Evolutionary conservation across 2,113 vertebrate species (phyloP).

Genomic region (Marcusenius ussheri): DNA sequence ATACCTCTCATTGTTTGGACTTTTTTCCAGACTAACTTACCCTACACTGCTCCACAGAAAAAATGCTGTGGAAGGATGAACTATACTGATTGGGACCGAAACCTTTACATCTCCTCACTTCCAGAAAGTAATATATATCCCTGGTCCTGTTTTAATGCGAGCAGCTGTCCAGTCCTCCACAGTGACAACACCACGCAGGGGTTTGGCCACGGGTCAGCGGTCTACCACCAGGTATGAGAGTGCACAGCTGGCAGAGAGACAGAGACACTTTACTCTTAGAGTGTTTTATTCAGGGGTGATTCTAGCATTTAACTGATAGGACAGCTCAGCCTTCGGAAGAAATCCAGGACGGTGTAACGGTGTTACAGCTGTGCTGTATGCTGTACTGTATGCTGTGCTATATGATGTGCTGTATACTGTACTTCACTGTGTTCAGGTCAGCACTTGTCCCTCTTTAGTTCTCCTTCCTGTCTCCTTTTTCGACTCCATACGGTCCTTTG

Average conservation of each 20-base stretch:
- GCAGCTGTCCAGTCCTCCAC: conserved; percentile 30
- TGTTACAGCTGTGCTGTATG: too few species aligned
- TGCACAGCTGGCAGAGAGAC: neutral
- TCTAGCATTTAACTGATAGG: neutral
- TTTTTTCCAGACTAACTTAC: neutral
- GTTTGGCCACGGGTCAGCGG: conserved; percentile 28
- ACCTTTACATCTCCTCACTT: conserved; percentile 34
- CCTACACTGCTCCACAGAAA: conserved; percentile 32
- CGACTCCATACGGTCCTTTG: neutral
- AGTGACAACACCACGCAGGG: fast-evolving
- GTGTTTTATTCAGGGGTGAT: neutral
- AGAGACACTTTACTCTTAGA: neutral
- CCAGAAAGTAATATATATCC: conserved; percentile 36
- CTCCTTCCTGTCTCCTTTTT: neutral
- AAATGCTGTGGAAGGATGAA: conserved; percentile 47
- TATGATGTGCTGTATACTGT: too few species aligned
- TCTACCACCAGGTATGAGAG: conserved; percentile 34
- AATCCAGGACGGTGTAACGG: neutral
- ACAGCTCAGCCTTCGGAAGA: neutral
- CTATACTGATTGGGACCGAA: conserved; percentile 47
- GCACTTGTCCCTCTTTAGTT: neutral
- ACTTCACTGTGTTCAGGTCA: neutral
- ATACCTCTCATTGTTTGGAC: too few species aligned
- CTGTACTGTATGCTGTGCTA: too few species aligned
- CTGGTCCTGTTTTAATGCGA: conserved; percentile 49